Evolutionary conservation across 2,797 vertebrate species (phyloP).

Genomic region (Molothrus aeneus): DNA sequence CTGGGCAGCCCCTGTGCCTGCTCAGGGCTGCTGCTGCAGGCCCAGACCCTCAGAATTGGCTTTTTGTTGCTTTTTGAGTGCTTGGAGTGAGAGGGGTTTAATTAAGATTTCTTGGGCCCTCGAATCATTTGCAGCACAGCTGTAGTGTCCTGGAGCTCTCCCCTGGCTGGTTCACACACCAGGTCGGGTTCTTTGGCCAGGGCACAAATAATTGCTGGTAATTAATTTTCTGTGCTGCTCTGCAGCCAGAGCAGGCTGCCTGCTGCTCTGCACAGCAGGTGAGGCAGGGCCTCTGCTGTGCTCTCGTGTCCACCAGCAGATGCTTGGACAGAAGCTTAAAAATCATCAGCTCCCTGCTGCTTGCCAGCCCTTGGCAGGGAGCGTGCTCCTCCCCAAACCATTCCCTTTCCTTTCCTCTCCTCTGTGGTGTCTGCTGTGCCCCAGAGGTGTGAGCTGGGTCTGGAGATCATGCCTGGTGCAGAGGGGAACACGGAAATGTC

Average conservation of each 20-base stretch:
- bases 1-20: not conserved
- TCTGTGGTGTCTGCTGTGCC: not conserved
- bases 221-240: constrained; percentile 16
- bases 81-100: not conserved
- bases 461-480: not conserved
- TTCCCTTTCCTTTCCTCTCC: not conserved
- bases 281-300: not conserved
- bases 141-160: not conserved
- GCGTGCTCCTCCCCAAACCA: not conserved
- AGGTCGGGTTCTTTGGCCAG: not conserved
- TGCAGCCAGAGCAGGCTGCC: not conserved
- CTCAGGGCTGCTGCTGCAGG: not conserved
- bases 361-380: not conserved
- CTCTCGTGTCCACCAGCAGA: not conserved
- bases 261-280: not conserved
- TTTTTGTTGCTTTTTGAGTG: not conserved
- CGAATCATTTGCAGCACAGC: not conserved
- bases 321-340: constrained; percentile 7
- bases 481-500: not conserved
- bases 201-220: not conserved
- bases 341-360: not conserved
- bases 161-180: fast-evolving
- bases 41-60: not conserved
- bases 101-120: not conserved
- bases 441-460: not conserved